Base-by-base conservation (phyloP, 2,888 invertebrate genomes). In the Cistogaster globosa region DNA sequence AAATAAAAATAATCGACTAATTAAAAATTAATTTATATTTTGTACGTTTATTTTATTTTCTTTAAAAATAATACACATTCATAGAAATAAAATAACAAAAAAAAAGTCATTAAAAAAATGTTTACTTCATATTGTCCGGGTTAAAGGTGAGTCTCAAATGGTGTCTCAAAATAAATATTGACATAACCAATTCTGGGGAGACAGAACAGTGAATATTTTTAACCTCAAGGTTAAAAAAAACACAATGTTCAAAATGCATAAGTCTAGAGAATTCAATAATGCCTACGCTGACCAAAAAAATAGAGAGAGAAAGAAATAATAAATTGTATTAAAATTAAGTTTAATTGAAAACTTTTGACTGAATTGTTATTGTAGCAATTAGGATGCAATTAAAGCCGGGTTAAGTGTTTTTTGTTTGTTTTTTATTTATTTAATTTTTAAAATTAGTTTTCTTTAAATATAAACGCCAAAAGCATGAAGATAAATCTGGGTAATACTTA, bases 401-500 rank as follows among this genome's bases (percentile, higher is more conserved):
- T 32, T 69, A 74, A 62, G 26, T 22, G 26, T 67, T 32, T 48
- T 62, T 60, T 83, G 32, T 32, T 32, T 5, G 32, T 32, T 32
- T 32, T 32, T 76, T 51, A 67, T 60, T 45, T 77, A 81, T 12
- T 77, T 53, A 72, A 53, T 48, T 67, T 67, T 65, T 65, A 26
- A 57, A 57, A n/a, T 65, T 57, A 7, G 12, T 16, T 38, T 60
- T 32, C 12, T 26, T 75, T 76, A 45, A 67, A 69, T 63, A 75
- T 82, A 85, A 42, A 82, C 69, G 82, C 74, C 82, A 78, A 78
- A 85, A 82, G 85, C 78, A 78, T 63, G 74, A 75, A 78, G 68
- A n/a, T 69, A 78, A 78, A 65, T 74, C 75, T 82, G 58, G 65
- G 84, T 86, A 84, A 87, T 87, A 87, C 86, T 87, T 87, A 84